phyloP scores from a whole-genome alignment of 1,140 invertebrate genomes.

The Ceratoteleas bidentatus region DNA sequence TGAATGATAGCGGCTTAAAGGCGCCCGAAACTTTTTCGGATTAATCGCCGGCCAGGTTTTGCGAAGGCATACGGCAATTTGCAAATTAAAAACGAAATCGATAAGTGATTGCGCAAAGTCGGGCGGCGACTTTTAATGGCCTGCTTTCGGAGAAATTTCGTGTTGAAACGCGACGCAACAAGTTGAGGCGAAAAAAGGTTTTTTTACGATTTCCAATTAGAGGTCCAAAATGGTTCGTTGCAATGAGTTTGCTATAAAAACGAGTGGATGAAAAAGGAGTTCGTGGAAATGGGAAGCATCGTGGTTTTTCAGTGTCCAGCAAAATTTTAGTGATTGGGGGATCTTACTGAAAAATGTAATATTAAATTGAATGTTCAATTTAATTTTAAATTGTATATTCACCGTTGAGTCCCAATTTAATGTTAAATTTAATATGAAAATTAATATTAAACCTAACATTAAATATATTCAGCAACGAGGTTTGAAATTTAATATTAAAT shows the following conservation, averaged over 20 bases:
- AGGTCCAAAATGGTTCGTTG: not conserved
- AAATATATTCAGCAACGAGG: no score
- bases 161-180: not conserved
- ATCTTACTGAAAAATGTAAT: no score
- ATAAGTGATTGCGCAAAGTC: no score
- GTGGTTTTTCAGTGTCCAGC: no score
- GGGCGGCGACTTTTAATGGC: not conserved
- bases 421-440: no score
- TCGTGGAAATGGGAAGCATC: not conserved
- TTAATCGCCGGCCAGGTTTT: not conserved
- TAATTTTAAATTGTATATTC: no score
- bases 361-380: no score
- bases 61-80: not conserved
- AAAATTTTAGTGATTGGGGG: no score
- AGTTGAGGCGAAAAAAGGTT: not conserved
- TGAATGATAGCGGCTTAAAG: constrained; percentile 1
- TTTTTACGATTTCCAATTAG: not conserved
- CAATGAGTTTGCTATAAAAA: not conserved
- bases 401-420: no score
- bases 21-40: not conserved
- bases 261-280: not conserved
- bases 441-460: no score
- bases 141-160: not conserved
- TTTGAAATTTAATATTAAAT: no score
- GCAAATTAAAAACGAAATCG: no score